Conservation (phyloP, 2,888 invertebrate species). For the Lasioglossum morio region DNA sequence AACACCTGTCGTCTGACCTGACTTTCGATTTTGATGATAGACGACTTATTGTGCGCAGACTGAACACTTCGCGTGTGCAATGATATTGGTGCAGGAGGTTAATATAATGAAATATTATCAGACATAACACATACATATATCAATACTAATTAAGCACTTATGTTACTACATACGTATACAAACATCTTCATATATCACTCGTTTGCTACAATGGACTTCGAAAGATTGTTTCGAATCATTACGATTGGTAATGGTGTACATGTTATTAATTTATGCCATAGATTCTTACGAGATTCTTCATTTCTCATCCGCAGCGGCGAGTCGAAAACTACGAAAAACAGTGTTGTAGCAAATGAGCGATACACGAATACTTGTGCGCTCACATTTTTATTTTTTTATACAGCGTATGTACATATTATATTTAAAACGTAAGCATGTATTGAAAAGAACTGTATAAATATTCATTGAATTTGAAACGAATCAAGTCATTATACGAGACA, state of each 20-base stretch:
- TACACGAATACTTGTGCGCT: neutral
- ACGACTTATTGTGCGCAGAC: constrained; percentile 52
- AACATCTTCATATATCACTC: constrained; percentile 22
- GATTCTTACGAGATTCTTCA: neutral
- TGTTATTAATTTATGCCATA: neutral
- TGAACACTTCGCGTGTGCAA: constrained; percentile 75
- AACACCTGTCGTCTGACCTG: neutral
- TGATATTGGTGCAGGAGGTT: constrained; percentile 15
- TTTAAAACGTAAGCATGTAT: constrained; percentile 62
- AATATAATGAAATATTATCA: constrained; percentile 39
- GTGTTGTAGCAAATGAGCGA: neutral
- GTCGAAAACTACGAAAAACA: neutral
- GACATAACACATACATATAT: neutral
- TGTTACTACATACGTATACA: constrained; percentile 53
- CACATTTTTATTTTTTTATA: constrained; percentile 78
- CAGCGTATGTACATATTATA: constrained; percentile 77
- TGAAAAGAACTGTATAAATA: constrained; percentile 70
- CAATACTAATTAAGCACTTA: constrained; percentile 54
- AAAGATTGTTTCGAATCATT: neutral
- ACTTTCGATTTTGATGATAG: neutral
- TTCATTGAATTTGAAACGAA: constrained; percentile 65
- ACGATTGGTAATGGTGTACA: neutral
- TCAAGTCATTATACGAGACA: constrained; percentile 36
- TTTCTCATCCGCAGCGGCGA: neutral
- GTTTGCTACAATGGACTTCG: neutral